A percentile compares a stretch with the other conserved stretches of the same genome.
These are phyloP conservation scores for Sinosuthora webbiana DNA, from an alignment of 2,113 vertebrate species.

Conservation along the genomic window DNA sequence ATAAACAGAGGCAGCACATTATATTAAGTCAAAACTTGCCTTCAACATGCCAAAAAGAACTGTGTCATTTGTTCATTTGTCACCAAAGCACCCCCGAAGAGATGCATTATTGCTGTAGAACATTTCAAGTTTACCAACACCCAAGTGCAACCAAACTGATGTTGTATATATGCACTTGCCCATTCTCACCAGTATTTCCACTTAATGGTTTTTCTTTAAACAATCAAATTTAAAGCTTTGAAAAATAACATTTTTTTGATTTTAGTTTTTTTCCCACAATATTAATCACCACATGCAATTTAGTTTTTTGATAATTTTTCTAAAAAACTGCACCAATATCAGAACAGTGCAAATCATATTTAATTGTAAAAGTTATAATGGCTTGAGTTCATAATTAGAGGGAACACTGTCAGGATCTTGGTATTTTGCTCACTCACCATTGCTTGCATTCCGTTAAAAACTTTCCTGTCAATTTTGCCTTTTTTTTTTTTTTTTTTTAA, in stretches of 20 bases:
- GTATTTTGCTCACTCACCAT: slow-evolving; percentile 72
- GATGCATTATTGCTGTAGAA: slow-evolving; percentile 77
- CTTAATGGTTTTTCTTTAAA: slow-evolving; percentile 35
- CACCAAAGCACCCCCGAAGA: slow-evolving; percentile 63
- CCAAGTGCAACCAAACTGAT: slow-evolving; percentile 67
- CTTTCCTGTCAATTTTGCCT: slow-evolving; percentile 37
- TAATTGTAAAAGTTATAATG: slow-evolving; percentile 85
- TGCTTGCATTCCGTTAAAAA: slow-evolving; percentile 65
- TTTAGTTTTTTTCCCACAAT: slow-evolving; percentile 57
- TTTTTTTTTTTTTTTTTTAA: not conserved
- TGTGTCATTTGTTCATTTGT: slow-evolving; percentile 32
- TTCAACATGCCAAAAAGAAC: slow-evolving; percentile 60
- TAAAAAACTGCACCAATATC: slow-evolving; percentile 86
- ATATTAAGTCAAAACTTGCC: slow-evolving; percentile 65
- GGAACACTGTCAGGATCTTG: slow-evolving; percentile 81
- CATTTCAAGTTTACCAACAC: slow-evolving; percentile 66
- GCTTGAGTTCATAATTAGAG: slow-evolving; percentile 82
- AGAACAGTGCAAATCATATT: slow-evolving; percentile 87
- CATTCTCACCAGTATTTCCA: slow-evolving; percentile 68
- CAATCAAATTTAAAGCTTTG: slow-evolving; percentile 68
- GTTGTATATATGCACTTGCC: slow-evolving; percentile 72
- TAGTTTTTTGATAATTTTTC: slow-evolving; percentile 73
- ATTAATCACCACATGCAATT: slow-evolving; percentile 79
- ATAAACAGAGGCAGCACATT: slow-evolving; percentile 65
- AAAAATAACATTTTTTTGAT: slow-evolving; percentile 50